These are phyloP conservation scores for Leptestheria dahalacensis DNA, from an alignment of 1,140 invertebrate species.

Conservation along the genomic window DNA sequence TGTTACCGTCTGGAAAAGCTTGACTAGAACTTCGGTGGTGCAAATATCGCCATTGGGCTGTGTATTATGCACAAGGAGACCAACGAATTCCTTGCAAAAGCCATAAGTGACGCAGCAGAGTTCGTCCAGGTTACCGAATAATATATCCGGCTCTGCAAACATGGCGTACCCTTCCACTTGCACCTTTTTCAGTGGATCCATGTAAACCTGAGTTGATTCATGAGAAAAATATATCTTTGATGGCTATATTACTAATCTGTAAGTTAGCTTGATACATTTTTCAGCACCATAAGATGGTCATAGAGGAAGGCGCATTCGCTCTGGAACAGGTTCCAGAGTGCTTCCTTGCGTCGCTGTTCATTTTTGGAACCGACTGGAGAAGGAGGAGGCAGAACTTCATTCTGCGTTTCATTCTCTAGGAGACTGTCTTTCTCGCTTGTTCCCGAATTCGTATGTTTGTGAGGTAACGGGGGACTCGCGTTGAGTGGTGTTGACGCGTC, in stretches of 20 bases:
- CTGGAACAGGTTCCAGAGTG: constrained; percentile 55
- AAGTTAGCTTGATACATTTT: constrained; percentile 37
- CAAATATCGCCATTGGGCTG: constrained; percentile 30
- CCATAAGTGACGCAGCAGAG: constrained; percentile 48
- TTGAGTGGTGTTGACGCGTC: neutral
- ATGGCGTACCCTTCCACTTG: constrained; percentile 53
- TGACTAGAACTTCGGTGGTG: constrained; percentile 38
- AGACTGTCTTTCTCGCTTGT: neutral
- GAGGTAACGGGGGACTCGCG: neutral
- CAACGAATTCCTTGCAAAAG: constrained; percentile 50
- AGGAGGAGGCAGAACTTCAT: neutral
- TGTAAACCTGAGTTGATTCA: constrained; percentile 51
- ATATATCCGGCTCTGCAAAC: constrained; percentile 48
- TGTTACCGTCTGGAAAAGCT: constrained; percentile 41
- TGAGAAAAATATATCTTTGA: constrained; percentile 1
- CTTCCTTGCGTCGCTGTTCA: constrained; percentile 32
- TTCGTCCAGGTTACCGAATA: constrained; percentile 54
- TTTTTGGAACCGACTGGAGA: neutral
- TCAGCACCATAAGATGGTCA: constrained; percentile 53
- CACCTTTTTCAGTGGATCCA: constrained; percentile 52
- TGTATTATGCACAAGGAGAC: constrained; percentile 37
- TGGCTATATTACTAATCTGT: constrained; percentile 13
- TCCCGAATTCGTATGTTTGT: neutral
- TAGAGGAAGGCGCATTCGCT: constrained; percentile 49
- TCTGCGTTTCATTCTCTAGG: neutral